Evolutionary conservation across 2,888 invertebrate species (phyloP), one percentile per base, ranked within the genome.

Genomic region (Chironomus tentans): DNA sequence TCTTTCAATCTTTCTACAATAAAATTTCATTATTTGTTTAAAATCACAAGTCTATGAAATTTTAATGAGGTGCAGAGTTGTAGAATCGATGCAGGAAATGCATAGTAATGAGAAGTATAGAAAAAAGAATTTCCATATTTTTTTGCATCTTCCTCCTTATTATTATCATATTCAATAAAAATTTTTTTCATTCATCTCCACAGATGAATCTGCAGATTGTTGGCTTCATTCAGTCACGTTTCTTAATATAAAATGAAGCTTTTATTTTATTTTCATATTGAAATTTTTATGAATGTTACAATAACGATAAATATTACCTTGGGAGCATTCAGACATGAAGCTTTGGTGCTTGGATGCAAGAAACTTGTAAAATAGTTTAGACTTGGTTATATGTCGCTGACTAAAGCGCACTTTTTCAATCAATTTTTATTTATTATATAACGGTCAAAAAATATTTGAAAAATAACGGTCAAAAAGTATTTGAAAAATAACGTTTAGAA

Each of bases 11-110:
- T 4, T 6, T 38, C 38, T 2, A 38, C 38, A 7, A 38, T 10
- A 38, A 38, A 10, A 38, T 56, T 18, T 18, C 18, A 56, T 15
- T 69, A 38, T 69, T 69, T 69, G 46, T 69, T 69, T 69, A 15
- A 46, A 69, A 69, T 69, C 46, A 69, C 4, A n/a, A 46, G 4
- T 28, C 69, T 4, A 38, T 15, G 46, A 46, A 46, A 28, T 69
- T 69, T 38, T 69, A 69, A 69, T 69, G 69, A 69, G 69, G 46
- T 69, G 65, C 24, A 21, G 65, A 38, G 38, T 38, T 38, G 38
- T 38, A 10, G 38, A 65, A 69, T 28, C 38, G 69, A 69, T 46
- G 69, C 38, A 38, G 38, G 15, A 24, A 46, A 7, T 15, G 56
- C 56, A 56, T n/a, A 4, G 15, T 18, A 56, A 15, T 15, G 56